Conservation (phyloP, 2,113 vertebrate species). For the Parus major region DNA sequence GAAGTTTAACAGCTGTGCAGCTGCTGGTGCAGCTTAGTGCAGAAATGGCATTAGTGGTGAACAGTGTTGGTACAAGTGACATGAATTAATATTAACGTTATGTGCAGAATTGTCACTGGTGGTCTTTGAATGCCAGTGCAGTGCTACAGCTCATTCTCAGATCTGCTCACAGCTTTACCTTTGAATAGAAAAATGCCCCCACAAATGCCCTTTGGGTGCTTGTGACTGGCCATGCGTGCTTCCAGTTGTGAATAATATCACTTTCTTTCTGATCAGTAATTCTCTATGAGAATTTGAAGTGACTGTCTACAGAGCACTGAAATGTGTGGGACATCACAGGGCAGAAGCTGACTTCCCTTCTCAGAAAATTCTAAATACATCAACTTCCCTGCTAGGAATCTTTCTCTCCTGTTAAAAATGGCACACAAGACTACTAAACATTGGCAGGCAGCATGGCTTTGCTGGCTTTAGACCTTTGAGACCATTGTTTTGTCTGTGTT, state of each 20-base stretch:
- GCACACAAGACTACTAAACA: background rate
- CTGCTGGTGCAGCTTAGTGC: background rate
- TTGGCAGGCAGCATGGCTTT: background rate
- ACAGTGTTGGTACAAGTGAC: background rate
- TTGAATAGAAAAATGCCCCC: background rate
- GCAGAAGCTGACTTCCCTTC: background rate
- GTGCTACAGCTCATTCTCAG: background rate
- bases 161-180: background rate
- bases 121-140: background rate
- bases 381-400: background rate
- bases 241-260: background rate
- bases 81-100: background rate
- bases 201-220: background rate
- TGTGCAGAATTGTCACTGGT: background rate
- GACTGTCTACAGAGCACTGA: background rate
- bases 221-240: background rate
- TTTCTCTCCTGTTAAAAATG: conserved; percentile 30
- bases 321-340: background rate
- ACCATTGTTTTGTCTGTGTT: background rate
- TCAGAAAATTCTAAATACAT: background rate
- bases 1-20: background rate
- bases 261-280: background rate
- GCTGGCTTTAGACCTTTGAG: background rate
- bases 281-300: background rate
- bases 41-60: background rate